Percentiles rank a stretch among this genome's conserved stretches.
These are phyloP conservation scores for Drosophila miranda DNA, from an alignment of 1,140 invertebrate genomes.

Conservation along the genomic window DNA sequence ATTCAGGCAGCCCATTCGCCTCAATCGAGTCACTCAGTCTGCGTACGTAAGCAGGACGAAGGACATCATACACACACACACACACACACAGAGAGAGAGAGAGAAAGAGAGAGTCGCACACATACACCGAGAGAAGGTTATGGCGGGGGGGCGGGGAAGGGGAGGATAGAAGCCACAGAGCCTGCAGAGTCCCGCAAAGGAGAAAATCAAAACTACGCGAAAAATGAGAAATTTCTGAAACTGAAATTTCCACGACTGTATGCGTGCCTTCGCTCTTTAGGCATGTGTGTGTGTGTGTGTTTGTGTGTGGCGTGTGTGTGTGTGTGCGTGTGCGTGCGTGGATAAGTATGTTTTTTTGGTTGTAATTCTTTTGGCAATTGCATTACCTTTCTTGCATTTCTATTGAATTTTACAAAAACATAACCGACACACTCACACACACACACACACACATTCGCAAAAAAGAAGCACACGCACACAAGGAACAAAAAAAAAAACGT, in stretches of 20 bases:
- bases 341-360: slow-evolving; percentile 20
- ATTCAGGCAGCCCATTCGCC: slow-evolving; percentile 66
- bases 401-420: slow-evolving; percentile 73
- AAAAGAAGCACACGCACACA: slow-evolving; percentile 36
- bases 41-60: slow-evolving; percentile 75
- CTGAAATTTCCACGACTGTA: slow-evolving; percentile 47
- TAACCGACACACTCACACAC: slow-evolving; percentile 18
- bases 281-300: slow-evolving; percentile 15
- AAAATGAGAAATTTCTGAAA: slow-evolving; percentile 69
- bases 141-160: slow-evolving; percentile 46
- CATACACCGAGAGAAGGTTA: slow-evolving; percentile 25
- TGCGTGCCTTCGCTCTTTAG: slow-evolving; percentile 6
- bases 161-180: slow-evolving; percentile 18
- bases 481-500: neutral
- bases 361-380: slow-evolving; percentile 72
- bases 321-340: too few relatives aligned
- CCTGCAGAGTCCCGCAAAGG: slow-evolving; percentile 36
- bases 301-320: neutral
- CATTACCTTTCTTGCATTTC: slow-evolving; percentile 63
- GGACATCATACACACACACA: slow-evolving; percentile 50
- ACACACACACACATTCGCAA: slow-evolving; percentile 18
- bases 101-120: slow-evolving; percentile 38
- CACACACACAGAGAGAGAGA: slow-evolving; percentile 14
- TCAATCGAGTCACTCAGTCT: slow-evolving; percentile 78
- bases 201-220: slow-evolving; percentile 78